Evolutionary conservation across 1,140 invertebrate species (phyloP).

Genomic region (Leguminivora glycinivorella): DNA sequence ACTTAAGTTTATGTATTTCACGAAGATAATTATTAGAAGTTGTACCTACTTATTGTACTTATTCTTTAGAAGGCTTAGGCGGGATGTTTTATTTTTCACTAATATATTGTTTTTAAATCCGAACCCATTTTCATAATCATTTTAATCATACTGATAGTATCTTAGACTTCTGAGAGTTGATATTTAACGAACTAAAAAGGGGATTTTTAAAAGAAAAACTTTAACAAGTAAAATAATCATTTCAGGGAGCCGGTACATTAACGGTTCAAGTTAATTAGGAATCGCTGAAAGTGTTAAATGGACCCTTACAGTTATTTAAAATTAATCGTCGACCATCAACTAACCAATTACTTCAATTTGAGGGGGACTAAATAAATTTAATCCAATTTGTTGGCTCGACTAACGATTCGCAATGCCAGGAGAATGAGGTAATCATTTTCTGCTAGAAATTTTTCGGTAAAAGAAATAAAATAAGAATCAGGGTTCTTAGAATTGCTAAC

Average conservation of each 20-base stretch:
- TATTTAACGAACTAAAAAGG: too few relatives aligned
- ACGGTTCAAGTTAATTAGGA: conserved; percentile 3
- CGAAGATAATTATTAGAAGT: too few relatives aligned
- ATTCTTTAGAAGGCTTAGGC: too few relatives aligned
- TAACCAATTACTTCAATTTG: conserved; percentile 50
- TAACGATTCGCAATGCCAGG: conserved; percentile 40
- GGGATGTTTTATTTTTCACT: too few relatives aligned
- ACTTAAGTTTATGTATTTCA: too few relatives aligned
- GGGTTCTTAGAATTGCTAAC: not conserved
- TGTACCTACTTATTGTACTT: too few relatives aligned
- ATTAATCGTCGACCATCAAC: conserved; percentile 52
- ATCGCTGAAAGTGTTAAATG: conserved; percentile 28
- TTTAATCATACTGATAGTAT: too few relatives aligned
- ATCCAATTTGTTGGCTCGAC: conserved; percentile 40
- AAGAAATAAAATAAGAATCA: conserved; percentile 4
- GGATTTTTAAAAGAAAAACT: not conserved
- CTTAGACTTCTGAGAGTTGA: too few relatives aligned
- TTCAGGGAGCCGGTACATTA: conserved; percentile 10
- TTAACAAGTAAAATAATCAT: conserved; percentile 1
- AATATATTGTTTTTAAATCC: too few relatives aligned
- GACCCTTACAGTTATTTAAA: conserved; percentile 43
- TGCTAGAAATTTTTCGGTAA: not conserved
- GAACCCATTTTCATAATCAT: too few relatives aligned
- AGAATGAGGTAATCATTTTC: not conserved
- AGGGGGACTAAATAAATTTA: conserved; percentile 47